Percentiles rank a stretch among this genome's conserved stretches.
phyloP scores from a whole-genome alignment of 2,888 invertebrate genomes.

The Axea sp. region DNA sequence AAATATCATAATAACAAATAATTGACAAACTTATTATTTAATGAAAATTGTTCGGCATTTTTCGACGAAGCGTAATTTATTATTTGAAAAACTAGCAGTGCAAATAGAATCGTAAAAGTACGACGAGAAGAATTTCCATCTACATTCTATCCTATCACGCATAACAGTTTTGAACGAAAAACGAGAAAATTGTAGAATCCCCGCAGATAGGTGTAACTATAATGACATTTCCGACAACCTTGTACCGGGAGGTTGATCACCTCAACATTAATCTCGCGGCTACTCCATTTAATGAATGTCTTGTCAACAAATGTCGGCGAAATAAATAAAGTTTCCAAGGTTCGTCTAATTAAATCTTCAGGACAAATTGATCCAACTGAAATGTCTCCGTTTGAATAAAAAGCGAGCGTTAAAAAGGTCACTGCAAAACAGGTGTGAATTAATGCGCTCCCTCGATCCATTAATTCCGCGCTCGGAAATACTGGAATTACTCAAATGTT shows the following conservation, averaged over 20 bases:
- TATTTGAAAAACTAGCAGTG: conserved; percentile 15
- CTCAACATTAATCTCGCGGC: conserved; percentile 13
- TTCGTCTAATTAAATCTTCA: conserved; percentile 18
- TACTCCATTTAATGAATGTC: conserved; percentile 25
- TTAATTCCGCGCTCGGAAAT: not conserved
- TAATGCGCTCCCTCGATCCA: conserved; percentile 1
- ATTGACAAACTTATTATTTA: conserved; percentile 22
- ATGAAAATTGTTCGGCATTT: conserved; percentile 25
- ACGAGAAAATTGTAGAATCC: conserved; percentile 29
- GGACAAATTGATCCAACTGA: conserved; percentile 10
- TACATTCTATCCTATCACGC: conserved; percentile 32
- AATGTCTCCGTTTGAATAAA: conserved; percentile 6
- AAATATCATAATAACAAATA: conserved; percentile 21
- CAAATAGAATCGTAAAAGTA: conserved; percentile 36
- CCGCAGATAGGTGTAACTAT: conserved; percentile 13
- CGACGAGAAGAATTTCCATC: conserved; percentile 5
- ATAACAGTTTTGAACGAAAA: conserved; percentile 41
- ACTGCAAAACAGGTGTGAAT: conserved; percentile 6
- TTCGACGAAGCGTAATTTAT: conserved; percentile 17
- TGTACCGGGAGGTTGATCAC: conserved; percentile 41
- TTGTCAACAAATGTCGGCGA: conserved; percentile 25
- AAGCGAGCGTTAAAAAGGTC: conserved; percentile 5
- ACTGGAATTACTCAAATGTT: not conserved
- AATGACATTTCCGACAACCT: conserved; percentile 55
- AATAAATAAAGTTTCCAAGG: conserved; percentile 1